phyloP scores from a whole-genome alignment of 2,888 invertebrate genomes.

The Physocephala rufipes region DNA sequence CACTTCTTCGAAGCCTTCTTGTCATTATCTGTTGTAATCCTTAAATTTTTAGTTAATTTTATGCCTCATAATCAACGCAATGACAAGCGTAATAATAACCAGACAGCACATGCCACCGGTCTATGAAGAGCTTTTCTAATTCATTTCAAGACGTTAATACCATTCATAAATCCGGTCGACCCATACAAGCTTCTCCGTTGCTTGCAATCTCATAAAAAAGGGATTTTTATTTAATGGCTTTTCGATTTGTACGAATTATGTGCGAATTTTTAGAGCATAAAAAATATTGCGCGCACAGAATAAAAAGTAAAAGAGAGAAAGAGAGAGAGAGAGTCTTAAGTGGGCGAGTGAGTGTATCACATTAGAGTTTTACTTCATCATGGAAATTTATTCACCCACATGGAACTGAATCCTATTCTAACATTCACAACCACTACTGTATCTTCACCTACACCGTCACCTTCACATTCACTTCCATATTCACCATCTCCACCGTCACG shows the following conservation, averaged over 20 bases:
- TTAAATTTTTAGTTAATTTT: conserved; percentile 10
- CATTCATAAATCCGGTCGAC: neutral
- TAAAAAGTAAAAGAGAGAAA: neutral
- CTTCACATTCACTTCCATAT: too few species aligned
- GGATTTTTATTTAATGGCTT: conserved; percentile 35
- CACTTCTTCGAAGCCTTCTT: too few species aligned
- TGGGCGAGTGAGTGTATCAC: neutral
- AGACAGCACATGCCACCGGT: neutral
- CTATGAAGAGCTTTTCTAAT: neutral
- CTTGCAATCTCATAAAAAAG: neutral
- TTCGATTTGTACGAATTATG: conserved; percentile 36
- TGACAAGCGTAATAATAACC: conserved; percentile 18
- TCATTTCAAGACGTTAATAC: neutral
- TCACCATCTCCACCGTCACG: too few species aligned
- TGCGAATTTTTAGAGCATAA: conserved; percentile 19
- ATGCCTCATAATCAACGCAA: conserved; percentile 4
- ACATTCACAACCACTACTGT: neutral
- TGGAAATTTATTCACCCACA: conserved; percentile 35
- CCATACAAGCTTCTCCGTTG: too few species aligned
- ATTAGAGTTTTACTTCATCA: neutral
- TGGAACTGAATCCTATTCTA: neutral
- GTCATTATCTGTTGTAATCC: neutral
- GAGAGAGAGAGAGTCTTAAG: conserved; percentile 2
- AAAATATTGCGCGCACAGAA: neutral
- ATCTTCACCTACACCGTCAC: neutral